Evolutionary conservation across 2,888 invertebrate species (phyloP).

Genomic region (Limnephilus rhombicus): DNA sequence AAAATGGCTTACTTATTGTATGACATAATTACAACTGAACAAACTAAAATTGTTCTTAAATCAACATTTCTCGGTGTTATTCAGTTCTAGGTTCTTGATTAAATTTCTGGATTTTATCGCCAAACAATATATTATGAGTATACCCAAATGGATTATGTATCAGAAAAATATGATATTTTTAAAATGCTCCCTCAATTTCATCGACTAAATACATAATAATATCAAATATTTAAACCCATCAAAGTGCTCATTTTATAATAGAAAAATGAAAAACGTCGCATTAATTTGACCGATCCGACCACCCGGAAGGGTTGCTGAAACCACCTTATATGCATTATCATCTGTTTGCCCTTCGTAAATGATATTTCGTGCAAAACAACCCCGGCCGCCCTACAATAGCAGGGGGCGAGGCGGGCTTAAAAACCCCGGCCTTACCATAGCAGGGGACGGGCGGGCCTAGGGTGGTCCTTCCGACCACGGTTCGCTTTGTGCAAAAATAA

Average conservation of each 20-base stretch:
- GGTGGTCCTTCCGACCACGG: neutral
- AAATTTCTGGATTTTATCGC: too few relatives aligned
- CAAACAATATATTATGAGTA: too few relatives aligned
- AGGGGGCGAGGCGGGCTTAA: neutral
- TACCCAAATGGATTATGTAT: neutral
- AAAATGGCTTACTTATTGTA: too few relatives aligned
- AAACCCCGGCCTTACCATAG: neutral
- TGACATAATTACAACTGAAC: too few relatives aligned
- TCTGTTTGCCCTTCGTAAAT: constrained; percentile 1
- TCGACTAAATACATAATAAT: neutral
- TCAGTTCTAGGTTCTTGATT: too few relatives aligned
- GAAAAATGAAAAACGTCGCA: neutral
- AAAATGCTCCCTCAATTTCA: neutral
- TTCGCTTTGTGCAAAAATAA: neutral
- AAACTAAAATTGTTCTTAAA: too few relatives aligned
- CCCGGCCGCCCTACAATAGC: neutral
- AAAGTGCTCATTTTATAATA: neutral
- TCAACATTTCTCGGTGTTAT: too few relatives aligned
- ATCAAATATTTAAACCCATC: neutral
- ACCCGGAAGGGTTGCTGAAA: neutral
- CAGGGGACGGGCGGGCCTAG: neutral
- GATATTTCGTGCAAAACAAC: neutral
- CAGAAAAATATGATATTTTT: neutral
- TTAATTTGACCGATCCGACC: neutral
- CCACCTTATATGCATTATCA: neutral